These are phyloP conservation scores for Alces alces DNA, from an alignment of 2,113 vertebrate species.

Conservation along the genomic window DNA sequence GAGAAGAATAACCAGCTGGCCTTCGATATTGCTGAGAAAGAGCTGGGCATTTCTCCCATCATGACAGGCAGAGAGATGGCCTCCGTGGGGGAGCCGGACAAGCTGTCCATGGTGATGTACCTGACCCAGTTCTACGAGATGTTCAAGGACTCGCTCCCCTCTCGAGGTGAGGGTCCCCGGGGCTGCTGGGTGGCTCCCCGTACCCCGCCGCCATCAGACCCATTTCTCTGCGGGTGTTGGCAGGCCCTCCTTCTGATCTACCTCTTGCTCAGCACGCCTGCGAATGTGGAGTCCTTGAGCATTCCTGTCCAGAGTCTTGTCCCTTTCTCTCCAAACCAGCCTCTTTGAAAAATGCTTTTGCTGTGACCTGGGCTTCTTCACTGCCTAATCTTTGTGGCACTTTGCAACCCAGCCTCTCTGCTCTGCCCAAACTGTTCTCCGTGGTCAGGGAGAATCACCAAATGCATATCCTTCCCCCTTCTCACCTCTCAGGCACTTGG, in stretches of 20 bases:
- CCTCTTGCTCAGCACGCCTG: not conserved
- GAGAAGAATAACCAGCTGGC: conserved; percentile 96
- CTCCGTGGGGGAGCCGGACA: conserved; percentile 94
- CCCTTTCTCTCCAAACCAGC: not conserved
- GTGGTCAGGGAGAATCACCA: not conserved
- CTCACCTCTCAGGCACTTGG: not conserved
- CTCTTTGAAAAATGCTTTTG: not conserved
- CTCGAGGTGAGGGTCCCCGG: conserved; percentile 84
- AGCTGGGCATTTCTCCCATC: conserved; percentile 97
- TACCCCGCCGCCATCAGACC: not conserved
- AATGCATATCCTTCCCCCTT: not conserved
- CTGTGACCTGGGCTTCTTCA: not conserved
- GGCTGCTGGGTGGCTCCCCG: not conserved
- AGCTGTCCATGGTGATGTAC: conserved; percentile 99
- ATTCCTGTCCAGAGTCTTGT: not conserved
- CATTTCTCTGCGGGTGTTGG: not conserved
- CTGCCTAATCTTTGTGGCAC: not conserved
- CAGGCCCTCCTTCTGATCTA: not conserved
- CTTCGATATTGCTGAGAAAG: conserved; percentile 94
- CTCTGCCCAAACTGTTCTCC: not conserved
- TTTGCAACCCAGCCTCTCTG: not conserved
- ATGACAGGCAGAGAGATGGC: conserved; percentile 99
- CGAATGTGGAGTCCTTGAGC: accelerated
- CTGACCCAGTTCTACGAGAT: conserved; percentile 99
- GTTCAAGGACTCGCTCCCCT: conserved; percentile 95